Evolutionary conservation across 2,888 invertebrate genomes (phyloP).

Genomic region (Dasysyrphus tricinctus): DNA sequence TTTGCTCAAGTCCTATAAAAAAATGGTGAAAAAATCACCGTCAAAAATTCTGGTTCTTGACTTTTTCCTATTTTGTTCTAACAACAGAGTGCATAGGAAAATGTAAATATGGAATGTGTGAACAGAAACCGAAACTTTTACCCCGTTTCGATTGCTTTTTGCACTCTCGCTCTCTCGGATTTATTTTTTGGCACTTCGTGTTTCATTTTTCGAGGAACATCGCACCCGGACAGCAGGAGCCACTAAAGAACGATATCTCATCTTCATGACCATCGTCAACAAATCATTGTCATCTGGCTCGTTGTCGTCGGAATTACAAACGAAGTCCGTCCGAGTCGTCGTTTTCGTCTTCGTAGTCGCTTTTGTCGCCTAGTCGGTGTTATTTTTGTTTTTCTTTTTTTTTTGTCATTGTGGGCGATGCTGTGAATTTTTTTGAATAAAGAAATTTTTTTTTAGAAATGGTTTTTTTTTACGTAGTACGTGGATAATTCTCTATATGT

Average conservation of each 20-base stretch:
- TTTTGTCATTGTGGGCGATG: conserved; percentile 30
- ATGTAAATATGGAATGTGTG: conserved; percentile 34
- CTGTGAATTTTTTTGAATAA: conserved; percentile 47
- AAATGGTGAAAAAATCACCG: background rate
- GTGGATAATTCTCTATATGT: background rate
- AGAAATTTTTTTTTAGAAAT: background rate
- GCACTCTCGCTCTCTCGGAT: conserved; percentile 3
- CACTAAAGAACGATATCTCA: conserved; percentile 55
- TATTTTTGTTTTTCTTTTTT: conserved; percentile 43
- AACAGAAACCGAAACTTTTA: conserved; percentile 37
- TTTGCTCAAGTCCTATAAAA: background rate
- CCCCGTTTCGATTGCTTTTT: conserved; percentile 19
- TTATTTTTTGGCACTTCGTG: conserved; percentile 44
- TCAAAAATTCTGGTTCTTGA: background rate
- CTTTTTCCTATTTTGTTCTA: conserved; percentile 28
- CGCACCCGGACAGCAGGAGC: conserved; percentile 43
- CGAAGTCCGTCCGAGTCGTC: conserved; percentile 17
- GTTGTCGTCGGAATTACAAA: conserved; percentile 12
- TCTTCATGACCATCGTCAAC: conserved; percentile 64
- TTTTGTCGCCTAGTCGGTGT: conserved; percentile 29
- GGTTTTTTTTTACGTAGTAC: background rate
- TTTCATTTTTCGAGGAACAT: conserved; percentile 64
- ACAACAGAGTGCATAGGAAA: conserved; percentile 16
- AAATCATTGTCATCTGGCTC: conserved; percentile 68
- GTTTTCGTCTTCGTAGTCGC: conserved; percentile 24